Percentiles rank a stretch among this genome's conserved stretches.
phyloP scores from a whole-genome alignment of 2,797 vertebrate species.

The Siniperca undulata region DNA sequence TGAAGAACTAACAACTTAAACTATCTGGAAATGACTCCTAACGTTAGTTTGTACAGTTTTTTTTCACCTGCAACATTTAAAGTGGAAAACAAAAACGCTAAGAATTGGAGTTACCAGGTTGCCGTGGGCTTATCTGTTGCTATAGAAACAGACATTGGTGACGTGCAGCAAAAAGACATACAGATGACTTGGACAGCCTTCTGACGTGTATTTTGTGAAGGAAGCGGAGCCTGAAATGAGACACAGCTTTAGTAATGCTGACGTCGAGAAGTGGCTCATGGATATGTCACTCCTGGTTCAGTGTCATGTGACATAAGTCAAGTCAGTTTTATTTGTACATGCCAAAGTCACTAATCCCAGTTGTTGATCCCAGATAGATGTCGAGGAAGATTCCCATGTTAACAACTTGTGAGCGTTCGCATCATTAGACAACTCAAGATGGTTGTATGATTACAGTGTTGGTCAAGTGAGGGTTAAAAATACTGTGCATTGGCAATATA shows the following conservation, averaged over 20 bases:
- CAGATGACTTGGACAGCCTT: neutral
- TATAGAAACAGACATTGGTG: constrained; percentile 16
- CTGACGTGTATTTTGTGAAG: neutral
- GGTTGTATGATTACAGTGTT: neutral
- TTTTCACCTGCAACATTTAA: constrained; percentile 16
- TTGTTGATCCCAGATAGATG: neutral
- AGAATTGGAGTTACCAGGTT: neutral
- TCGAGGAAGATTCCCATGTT: neutral
- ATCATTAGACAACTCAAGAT: too few relatives aligned
- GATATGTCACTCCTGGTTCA: neutral
- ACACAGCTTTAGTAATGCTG: neutral
- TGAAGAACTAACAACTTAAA: constrained; percentile 14
- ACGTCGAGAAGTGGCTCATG: neutral
- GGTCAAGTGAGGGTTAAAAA: neutral
- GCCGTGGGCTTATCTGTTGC: constrained; percentile 16
- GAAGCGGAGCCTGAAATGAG: neutral
- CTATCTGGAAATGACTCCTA: constrained; percentile 3
- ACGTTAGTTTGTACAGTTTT: constrained; percentile 35
- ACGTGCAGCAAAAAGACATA: neutral
- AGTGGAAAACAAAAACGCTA: neutral
- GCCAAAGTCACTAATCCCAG: too few relatives aligned
- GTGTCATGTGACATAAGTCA: neutral
- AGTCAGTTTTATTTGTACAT: neutral
- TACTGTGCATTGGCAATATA: too few relatives aligned
- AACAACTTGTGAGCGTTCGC: neutral